Base-by-base conservation (phyloP, 2,113 vertebrate genomes). In the Tricholaema leucomelas region DNA sequence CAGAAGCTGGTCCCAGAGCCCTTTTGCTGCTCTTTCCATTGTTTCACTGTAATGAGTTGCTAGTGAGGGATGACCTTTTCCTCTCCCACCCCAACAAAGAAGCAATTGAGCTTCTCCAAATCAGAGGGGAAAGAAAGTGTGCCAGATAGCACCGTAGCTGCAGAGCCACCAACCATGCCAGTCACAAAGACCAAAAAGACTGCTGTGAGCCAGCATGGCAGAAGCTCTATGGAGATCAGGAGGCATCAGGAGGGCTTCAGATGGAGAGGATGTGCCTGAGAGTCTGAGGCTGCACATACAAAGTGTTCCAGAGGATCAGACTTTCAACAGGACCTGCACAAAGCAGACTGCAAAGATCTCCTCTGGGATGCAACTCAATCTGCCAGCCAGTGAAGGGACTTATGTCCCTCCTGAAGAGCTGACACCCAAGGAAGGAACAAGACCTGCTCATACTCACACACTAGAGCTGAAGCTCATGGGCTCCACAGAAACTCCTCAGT, bases 21-120 rank as follows among this genome's bases (percentile, higher is more conserved):
- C 54, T 3, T 81, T 64, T 74, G 71, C 91, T 91, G 90, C 85
- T 95, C 92, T 93, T 91, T 92, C 93, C 89, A 95, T 95, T 95
- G 95, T 96, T 95, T 94, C 79, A 20, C 73, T 77, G 64, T 91
- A 90, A 94, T 87, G 86, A 93, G 66, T 91, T 92, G 83, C 74
- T 92, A 90, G 90, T 2, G 3, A 95, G 61, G 87, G 91, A 63
- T 91, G 95, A 94, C 84, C 93, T 95, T 94, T 96, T 73, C 63
- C 48, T 94, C 63, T 96, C 48, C n/a, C 35, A 88, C 70, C 88
- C 79, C 74, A 88, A 92, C 83, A 93, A 94, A 91, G 84, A 79
- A 85, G 93, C 9, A 1, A 94, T 91, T 46, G 27, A n/a, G 73
- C 79, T 94, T 73, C 74, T 77, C 46, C 84, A 76, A 94, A 84